These are phyloP conservation scores for Anticlea derivata DNA, from an alignment of 2,888 invertebrate species.

Conservation along the genomic window DNA sequence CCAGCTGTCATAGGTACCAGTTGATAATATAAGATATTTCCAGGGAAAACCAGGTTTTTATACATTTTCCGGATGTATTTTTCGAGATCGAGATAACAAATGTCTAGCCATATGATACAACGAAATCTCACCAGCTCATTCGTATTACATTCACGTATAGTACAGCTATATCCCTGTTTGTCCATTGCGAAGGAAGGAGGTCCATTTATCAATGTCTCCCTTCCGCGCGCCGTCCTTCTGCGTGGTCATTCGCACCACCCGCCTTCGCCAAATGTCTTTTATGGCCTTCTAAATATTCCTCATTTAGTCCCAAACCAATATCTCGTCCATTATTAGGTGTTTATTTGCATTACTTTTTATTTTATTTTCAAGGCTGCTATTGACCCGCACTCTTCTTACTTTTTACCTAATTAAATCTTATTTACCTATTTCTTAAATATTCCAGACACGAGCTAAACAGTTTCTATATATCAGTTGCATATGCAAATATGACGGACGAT, in stretches of 20 bases:
- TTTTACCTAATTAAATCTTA: slow-evolving; percentile 11
- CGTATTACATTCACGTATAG: slow-evolving; percentile 21
- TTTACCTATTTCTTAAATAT: slow-evolving; percentile 24
- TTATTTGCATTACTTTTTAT: slow-evolving; percentile 28
- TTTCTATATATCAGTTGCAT: slow-evolving; percentile 47
- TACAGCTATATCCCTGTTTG: slow-evolving; percentile 35
- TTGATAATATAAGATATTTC: neutral
- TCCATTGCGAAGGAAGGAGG: slow-evolving; percentile 37
- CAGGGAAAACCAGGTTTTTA: slow-evolving; percentile 4
- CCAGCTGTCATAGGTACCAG: neutral
- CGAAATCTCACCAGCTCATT: slow-evolving; percentile 22
- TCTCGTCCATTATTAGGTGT: slow-evolving; percentile 30
- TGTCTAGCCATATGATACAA: slow-evolving; percentile 17
- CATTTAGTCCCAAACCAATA: slow-evolving; percentile 37
- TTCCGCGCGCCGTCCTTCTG: slow-evolving; percentile 44
- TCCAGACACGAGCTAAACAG: slow-evolving; percentile 44
- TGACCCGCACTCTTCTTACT: neutral
- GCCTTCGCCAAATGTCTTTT: slow-evolving; percentile 44
- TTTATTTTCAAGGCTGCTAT: slow-evolving; percentile 10
- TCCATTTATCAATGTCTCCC: slow-evolving; percentile 52
- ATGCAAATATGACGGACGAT: slow-evolving; percentile 52
- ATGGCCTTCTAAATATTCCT: slow-evolving; percentile 46
- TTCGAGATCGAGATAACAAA: slow-evolving; percentile 13
- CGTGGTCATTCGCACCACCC: slow-evolving; percentile 49
- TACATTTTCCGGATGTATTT: slow-evolving; percentile 11